Percentiles rank a stretch among this genome's conserved stretches.
These are phyloP conservation scores for Lobophora halterata DNA, from an alignment of 2,888 invertebrate species.

Conservation along the genomic window DNA sequence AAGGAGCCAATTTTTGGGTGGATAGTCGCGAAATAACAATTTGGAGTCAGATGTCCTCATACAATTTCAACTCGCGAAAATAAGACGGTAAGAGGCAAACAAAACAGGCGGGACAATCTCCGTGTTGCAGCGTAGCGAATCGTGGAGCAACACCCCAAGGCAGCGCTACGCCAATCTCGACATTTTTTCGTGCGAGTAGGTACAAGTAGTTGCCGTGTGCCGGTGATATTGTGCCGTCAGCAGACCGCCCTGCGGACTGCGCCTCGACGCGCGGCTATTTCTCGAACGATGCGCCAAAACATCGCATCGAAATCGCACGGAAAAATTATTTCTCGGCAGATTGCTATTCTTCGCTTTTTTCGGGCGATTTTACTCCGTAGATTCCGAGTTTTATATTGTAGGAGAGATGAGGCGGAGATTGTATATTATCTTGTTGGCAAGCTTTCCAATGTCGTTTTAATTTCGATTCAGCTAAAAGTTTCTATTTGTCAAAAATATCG, in stretches of 20 bases:
- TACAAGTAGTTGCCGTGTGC: conserved; percentile 37
- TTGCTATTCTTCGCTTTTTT: conserved; percentile 70
- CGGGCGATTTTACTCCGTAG: conserved; percentile 67
- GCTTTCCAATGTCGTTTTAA: conserved; percentile 63
- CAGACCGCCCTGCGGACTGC: conserved; percentile 69
- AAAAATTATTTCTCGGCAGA: conserved; percentile 73
- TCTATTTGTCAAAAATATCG: conserved; percentile 20
- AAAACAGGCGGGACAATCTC: conserved; percentile 75
- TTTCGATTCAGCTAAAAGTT: conserved; percentile 55
- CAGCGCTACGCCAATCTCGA: conserved; percentile 70
- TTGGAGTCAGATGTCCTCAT: conserved; percentile 60
- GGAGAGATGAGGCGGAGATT: conserved; percentile 65
- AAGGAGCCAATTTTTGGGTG: conserved; percentile 44
- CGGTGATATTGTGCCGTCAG: conserved; percentile 68
- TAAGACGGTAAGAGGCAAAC: conserved; percentile 75
- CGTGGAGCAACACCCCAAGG: conserved; percentile 68
- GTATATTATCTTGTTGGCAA: conserved; percentile 76
- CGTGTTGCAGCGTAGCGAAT: conserved; percentile 73
- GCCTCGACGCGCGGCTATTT: conserved; percentile 68
- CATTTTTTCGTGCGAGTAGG: conserved; percentile 62
- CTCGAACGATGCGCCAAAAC: conserved; percentile 78
- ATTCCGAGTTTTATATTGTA: conserved; percentile 67
- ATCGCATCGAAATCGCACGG: conserved; percentile 73
- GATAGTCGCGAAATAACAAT: conserved; percentile 59
- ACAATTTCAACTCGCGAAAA: conserved; percentile 68